Base-by-base conservation (phyloP, 2,113 vertebrate genomes). In the Oxygymnocypris stewartii region DNA sequence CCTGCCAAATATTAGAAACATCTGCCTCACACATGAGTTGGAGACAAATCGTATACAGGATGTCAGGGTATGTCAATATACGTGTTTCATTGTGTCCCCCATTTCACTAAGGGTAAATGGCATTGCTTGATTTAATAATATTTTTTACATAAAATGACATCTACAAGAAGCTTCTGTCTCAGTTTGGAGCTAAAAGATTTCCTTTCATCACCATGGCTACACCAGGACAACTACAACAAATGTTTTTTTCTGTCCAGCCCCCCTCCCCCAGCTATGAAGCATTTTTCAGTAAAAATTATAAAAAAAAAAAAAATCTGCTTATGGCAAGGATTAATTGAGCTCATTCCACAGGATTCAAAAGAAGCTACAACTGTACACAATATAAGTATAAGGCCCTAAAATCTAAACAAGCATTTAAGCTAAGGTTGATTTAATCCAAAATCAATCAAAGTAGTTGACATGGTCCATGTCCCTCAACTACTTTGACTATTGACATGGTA, bases 161-260 rank as follows among this genome's bases (percentile, higher is more conserved):
- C 16, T 42, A 42, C 40, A 44, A 49, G 7, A 49, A 10, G 61
- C 5, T 25, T 25, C 63, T 14, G 44, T 69, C 63, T 82, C 6
- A 18, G 42, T 51, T 69, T 71, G 63, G 42, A 49, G 80, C 44
- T 54, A 78, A 51, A 65, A 65, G 4, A 82, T 47, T 12, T n/a
- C 4, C 4, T 71, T 65, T 82, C 28, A 51, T 82, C 81, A 54
- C 81, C 81, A 82, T 82, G 81, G 42, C 65, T 82, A 82, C 80
- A 28, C 59, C 42, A 37, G 14, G 28, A 79, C 54, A 65, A 81
- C 59, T 44, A n/a, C n/a, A n/a, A n/a, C n/a, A n/a, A n/a, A n/a
- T n/a, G n/a, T n/a, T n/a, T n/a, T n/a, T n/a, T n/a, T 82, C 79
- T 47, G 79, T 31, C 40, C 61, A 10, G 11, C n/a, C n/a, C 6